phyloP scores from a whole-genome alignment of 2,888 invertebrate genomes.

The Dugesia japonica region DNA sequence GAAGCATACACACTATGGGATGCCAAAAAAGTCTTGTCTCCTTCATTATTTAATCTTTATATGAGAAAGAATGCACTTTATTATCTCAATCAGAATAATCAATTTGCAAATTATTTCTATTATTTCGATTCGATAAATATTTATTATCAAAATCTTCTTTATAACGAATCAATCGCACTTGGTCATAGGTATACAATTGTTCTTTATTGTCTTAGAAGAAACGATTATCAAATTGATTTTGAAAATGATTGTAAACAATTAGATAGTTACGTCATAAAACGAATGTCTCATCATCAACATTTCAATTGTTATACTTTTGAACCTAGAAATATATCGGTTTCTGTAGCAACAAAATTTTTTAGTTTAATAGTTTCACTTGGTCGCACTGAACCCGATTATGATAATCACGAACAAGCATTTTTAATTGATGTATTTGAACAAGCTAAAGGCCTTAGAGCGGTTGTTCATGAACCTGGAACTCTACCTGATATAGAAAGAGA shows the following conservation, averaged over 20 bases:
- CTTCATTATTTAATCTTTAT: constrained; percentile 23
- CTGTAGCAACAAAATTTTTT: not conserved
- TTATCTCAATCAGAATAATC: not conserved
- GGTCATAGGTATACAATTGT: constrained; percentile 27
- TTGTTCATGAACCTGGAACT: constrained; percentile 34
- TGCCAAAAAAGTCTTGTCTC: constrained; percentile 25
- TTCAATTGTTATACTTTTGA: constrained; percentile 36
- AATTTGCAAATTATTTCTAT: not conserved
- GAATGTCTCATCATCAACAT: constrained; percentile 29
- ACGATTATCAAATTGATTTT: constrained; percentile 9
- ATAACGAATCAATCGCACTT: constrained; percentile 17
- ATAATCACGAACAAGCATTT: constrained; percentile 31
- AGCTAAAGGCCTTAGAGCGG: constrained; percentile 33
- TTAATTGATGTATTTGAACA: constrained; percentile 34
- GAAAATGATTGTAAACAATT: constrained; percentile 22
- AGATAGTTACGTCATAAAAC: constrained; percentile 28
- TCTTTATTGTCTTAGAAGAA: constrained; percentile 25
- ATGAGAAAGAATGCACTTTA: constrained; percentile 20
- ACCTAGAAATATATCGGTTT: not conserved
- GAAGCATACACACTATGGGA: constrained; percentile 30
- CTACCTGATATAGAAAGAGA: constrained; percentile 33
- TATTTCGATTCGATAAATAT: constrained; percentile 30
- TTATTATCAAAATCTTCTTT: constrained; percentile 34
- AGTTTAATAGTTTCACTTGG: constrained; percentile 31
- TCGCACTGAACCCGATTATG: constrained; percentile 27